Percentiles rank a stretch among this genome's conserved stretches.
Evolutionary conservation across 2,113 vertebrate genomes (phyloP).

Genomic region (Eublepharis macularius): DNA sequence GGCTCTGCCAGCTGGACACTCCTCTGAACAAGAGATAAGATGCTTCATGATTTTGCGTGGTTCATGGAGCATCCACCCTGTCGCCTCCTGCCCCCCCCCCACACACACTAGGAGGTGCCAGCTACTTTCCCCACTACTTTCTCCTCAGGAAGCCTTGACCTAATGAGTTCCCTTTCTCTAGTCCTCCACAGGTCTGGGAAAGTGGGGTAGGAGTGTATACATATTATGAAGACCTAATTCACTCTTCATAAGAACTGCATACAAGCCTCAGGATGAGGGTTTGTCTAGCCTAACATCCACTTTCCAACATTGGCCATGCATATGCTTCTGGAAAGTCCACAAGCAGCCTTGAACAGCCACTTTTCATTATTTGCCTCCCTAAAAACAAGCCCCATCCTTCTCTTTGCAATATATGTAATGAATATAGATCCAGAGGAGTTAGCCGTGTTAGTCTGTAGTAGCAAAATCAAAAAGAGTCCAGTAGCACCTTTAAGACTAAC

Average conservation of each 20-base stretch:
- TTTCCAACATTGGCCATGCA: not conserved
- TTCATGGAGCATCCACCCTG: not conserved
- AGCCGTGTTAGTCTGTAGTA: too few species aligned
- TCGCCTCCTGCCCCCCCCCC: not conserved
- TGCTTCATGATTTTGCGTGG: conserved; percentile 11
- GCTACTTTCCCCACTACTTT: not conserved
- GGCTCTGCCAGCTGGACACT: conserved; percentile 21
- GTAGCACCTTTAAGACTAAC: too few species aligned
- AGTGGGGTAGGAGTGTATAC: not conserved
- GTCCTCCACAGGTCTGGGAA: not conserved
- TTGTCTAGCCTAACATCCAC: not conserved
- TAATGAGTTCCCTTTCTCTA: not conserved
- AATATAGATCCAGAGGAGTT: too few species aligned
- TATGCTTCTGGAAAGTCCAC: not conserved
- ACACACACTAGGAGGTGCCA: not conserved
- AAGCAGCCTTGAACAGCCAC: not conserved
- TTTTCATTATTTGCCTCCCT: too few species aligned
- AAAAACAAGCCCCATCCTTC: too few species aligned
- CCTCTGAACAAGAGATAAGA: conserved; percentile 20
- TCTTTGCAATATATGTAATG: too few species aligned
- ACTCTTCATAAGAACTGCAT: not conserved
- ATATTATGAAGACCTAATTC: not conserved
- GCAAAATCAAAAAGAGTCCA: too few species aligned
- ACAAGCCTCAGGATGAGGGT: not conserved
- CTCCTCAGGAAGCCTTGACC: not conserved